Evolutionary conservation across 2,113 vertebrate species (phyloP).

Genomic region (Rutilus rutilus): DNA sequence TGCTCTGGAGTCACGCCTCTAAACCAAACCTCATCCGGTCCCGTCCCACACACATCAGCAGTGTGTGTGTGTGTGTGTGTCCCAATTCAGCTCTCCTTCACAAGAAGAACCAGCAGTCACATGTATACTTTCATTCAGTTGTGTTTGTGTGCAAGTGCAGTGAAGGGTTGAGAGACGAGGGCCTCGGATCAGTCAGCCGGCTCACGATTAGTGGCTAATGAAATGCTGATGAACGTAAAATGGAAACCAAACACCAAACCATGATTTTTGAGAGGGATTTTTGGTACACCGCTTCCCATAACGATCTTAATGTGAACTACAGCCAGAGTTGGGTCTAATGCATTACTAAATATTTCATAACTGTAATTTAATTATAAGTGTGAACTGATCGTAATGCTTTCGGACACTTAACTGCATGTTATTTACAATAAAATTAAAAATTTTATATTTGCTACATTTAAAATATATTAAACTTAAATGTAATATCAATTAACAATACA

Average conservation of each 20-base stretch:
- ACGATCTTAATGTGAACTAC: too few species aligned
- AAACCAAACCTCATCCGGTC: slow-evolving; percentile 48
- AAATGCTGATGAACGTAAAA: not conserved
- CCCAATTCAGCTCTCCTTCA: not conserved
- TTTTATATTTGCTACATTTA: too few species aligned
- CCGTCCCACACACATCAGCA: not conserved
- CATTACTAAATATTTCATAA: too few species aligned
- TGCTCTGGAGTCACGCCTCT: slow-evolving; percentile 43
- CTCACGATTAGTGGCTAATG: slow-evolving; percentile 8
- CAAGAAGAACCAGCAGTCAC: not conserved
- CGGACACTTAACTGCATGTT: too few species aligned
- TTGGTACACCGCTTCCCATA: too few species aligned
- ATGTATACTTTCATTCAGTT: not conserved
- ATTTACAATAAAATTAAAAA: not conserved
- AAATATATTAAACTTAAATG: not conserved
- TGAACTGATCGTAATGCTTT: too few species aligned
- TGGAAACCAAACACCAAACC: not conserved
- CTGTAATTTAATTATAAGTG: too few species aligned
- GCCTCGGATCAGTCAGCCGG: not conserved
- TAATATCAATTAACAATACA: too few species aligned
- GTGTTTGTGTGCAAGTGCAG: not conserved
- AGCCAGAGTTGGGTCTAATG: too few species aligned
- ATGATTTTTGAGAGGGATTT: not conserved
- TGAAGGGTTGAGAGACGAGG: slow-evolving; percentile 10
- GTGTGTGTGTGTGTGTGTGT: slow-evolving; percentile 12